phyloP scores from a whole-genome alignment of 53 echinoderm and acorn worm species.

The Crossaster papposus region DNA sequence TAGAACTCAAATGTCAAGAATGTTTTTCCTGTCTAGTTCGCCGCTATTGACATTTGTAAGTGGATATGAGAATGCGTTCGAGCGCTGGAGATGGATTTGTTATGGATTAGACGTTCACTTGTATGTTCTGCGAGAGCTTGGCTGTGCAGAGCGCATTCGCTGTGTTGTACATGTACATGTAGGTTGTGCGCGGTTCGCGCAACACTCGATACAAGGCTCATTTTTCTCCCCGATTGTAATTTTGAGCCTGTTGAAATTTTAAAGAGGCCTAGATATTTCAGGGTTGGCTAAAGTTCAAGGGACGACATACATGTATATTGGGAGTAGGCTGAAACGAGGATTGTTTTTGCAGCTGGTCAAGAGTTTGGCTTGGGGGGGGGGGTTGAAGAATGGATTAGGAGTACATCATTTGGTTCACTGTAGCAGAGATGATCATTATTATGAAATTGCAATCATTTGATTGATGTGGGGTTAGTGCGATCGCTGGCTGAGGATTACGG shows the following conservation, averaged over 20 bases:
- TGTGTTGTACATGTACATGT: neutral
- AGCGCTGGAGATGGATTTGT: conserved; percentile 12
- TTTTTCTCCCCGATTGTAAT: conserved; percentile 24
- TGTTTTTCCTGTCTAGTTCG: conserved; percentile 3
- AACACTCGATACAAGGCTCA: neutral
- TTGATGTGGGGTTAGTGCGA: neutral
- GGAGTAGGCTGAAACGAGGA: neutral
- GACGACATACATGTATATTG: neutral
- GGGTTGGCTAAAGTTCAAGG: neutral
- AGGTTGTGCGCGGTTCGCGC: neutral
- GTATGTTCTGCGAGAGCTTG: conserved; percentile 14
- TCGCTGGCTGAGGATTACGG: neutral
- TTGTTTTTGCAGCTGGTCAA: conserved; percentile 7
- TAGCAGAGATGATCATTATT: neutral
- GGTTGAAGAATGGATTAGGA: neutral
- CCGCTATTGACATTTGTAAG: conserved; percentile 25
- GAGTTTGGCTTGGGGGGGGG: neutral
- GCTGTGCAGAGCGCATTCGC: neutral
- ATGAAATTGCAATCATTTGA: neutral
- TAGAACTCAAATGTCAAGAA: conserved; percentile 31
- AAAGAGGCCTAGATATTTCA: conserved; percentile 1
- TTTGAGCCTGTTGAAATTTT: conserved; percentile 36
- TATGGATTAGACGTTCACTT: conserved; percentile 40
- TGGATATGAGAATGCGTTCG: conserved; percentile 1
- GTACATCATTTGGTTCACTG: neutral